These are phyloP conservation scores for Mythimna vitellina DNA, from an alignment of 2,888 invertebrate species.

Conservation along the genomic window DNA sequence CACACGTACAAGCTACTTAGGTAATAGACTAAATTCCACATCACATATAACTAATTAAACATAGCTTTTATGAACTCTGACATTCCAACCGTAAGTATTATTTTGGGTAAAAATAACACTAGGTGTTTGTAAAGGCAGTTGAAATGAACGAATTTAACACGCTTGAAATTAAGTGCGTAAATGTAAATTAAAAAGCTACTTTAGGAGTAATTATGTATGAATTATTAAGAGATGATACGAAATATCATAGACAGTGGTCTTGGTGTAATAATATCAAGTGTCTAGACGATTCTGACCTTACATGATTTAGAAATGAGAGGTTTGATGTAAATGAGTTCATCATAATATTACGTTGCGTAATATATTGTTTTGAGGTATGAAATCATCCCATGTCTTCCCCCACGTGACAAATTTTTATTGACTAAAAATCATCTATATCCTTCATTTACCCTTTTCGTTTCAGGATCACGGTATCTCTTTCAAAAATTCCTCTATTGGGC, in stretches of 20 bases:
- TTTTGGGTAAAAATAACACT: slow-evolving; percentile 47
- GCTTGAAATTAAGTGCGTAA: slow-evolving; percentile 15
- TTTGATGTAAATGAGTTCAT: not conserved
- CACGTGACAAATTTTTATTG: too few species aligned
- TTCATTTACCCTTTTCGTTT: too few species aligned
- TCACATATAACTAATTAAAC: slow-evolving; percentile 12
- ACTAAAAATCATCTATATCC: too few species aligned
- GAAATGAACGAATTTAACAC: slow-evolving; percentile 35
- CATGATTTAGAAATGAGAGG: not conserved
- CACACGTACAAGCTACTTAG: not conserved
- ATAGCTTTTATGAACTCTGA: slow-evolving; percentile 34
- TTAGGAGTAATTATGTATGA: not conserved
- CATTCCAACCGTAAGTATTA: slow-evolving; percentile 38
- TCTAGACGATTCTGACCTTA: not conserved
- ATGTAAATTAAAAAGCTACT: slow-evolving; percentile 2
- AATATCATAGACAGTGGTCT: not conserved
- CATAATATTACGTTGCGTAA: not conserved
- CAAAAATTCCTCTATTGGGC: too few species aligned
- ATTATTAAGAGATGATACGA: slow-evolving; percentile 1
- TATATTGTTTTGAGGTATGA: not conserved
- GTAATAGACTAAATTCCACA: not conserved
- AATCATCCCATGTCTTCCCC: too few species aligned
- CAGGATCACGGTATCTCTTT: too few species aligned
- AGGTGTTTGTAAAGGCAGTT: slow-evolving; percentile 45
- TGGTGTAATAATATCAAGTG: not conserved